Percentiles rank a stretch among this genome's conserved stretches.
Conservation (phyloP, 2,888 invertebrate species). For the Anagyrus pseudococci region DNA sequence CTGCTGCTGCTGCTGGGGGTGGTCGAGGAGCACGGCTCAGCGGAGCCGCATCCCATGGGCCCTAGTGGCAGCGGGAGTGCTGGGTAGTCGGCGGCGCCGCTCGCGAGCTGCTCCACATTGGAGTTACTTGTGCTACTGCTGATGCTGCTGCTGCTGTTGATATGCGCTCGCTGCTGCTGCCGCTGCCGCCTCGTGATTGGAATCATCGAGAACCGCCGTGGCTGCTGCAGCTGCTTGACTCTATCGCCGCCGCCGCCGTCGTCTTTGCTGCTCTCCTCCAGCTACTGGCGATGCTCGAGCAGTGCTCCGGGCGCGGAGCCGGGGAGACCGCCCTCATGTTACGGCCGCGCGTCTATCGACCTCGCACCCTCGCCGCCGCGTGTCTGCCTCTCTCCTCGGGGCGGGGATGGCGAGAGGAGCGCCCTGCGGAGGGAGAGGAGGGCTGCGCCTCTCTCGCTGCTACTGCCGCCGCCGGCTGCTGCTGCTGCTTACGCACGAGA, state of each 20-base stretch:
- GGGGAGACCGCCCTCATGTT: not conserved
- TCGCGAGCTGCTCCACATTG: too few species aligned
- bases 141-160: too few species aligned
- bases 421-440: not conserved
- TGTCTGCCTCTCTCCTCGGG: too few species aligned
- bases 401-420: too few species aligned
- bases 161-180: not conserved
- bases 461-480: not conserved
- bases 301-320: too few species aligned
- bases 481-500: too few species aligned
- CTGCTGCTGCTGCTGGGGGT: constrained; percentile 1
- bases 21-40: not conserved
- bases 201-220: constrained; percentile 21
- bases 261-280: not conserved
- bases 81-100: too few species aligned
- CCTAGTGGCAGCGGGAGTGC: not conserved
- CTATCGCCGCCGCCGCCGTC: not conserved
- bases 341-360: not conserved
- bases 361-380: not conserved
- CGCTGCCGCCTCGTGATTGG: constrained; percentile 9
- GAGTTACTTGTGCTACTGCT: too few species aligned
- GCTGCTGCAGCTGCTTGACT: not conserved
- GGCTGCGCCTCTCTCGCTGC: not conserved
- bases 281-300: not conserved
- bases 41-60: constrained; percentile 19